phyloP scores from a whole-genome alignment of 1,140 invertebrate genomes.

The Drosophila ercepeae region DNA sequence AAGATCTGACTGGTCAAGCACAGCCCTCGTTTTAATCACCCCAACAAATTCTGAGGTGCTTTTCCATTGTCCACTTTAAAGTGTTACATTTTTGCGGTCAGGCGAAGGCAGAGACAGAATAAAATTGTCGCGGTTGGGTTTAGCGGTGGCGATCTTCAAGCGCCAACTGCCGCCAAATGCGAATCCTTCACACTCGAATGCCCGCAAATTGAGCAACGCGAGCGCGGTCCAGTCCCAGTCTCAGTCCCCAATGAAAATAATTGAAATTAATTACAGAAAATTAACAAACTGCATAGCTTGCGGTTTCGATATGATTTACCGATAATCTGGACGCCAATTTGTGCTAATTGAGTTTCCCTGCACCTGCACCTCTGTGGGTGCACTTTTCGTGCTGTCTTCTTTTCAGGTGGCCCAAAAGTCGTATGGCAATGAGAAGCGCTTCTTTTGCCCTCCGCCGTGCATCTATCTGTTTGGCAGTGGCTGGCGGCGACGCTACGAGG shows the following conservation, averaged over 20 bases:
- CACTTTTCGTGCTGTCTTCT: slow-evolving; percentile 4
- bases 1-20: neutral
- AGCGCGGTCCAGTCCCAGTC: slow-evolving; percentile 38
- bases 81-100: slow-evolving; percentile 61
- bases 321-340: slow-evolving; percentile 61
- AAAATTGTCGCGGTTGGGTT: slow-evolving; percentile 58
- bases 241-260: slow-evolving; percentile 71
- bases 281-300: slow-evolving; percentile 75
- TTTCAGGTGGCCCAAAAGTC: slow-evolving; percentile 96
- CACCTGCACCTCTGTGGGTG: slow-evolving; percentile 19
- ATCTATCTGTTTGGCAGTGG: slow-evolving; percentile 99
- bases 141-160: slow-evolving; percentile 72
- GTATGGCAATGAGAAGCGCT: slow-evolving; percentile 99
- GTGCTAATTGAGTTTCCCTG: slow-evolving; percentile 43
- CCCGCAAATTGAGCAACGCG: slow-evolving; percentile 74
- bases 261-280: slow-evolving; percentile 80
- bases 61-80: slow-evolving; percentile 34
- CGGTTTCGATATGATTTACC: slow-evolving; percentile 73
- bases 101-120: slow-evolving; percentile 20
- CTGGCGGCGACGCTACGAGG: slow-evolving; percentile 96
- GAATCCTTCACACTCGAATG: slow-evolving; percentile 80
- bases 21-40: neutral
- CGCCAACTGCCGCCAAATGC: slow-evolving; percentile 60
- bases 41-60: neutral
- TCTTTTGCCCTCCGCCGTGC: slow-evolving; percentile 99